Evolutionary conservation across 1,140 invertebrate genomes (phyloP).

Genomic region (Anoplolepis gracilipes): DNA sequence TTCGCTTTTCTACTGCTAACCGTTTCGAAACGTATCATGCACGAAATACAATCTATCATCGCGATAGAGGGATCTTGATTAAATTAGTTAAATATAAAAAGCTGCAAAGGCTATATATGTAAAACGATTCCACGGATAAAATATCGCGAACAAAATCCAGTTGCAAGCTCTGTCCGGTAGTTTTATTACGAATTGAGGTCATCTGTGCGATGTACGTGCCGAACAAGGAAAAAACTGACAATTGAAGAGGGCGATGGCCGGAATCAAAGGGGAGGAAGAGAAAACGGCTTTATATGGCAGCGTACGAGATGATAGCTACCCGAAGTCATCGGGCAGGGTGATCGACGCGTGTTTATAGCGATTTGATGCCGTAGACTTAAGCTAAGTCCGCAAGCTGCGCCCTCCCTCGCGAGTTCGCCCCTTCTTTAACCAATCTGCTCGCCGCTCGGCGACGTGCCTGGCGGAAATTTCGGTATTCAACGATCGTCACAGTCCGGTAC

Average conservation of each 20-base stretch:
- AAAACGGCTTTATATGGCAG: conserved; percentile 32
- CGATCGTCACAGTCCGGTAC: conserved; percentile 79
- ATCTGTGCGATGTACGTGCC: conserved; percentile 12
- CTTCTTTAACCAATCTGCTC: conserved; percentile 63
- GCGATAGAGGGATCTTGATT: neutral
- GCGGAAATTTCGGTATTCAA: conserved; percentile 81
- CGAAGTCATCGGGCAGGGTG: neutral
- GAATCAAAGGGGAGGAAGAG: conserved; percentile 3
- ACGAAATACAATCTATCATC: neutral
- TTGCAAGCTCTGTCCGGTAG: neutral
- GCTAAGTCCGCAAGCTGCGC: neutral
- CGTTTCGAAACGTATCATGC: neutral
- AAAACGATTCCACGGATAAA: neutral
- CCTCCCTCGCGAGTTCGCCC: conserved; percentile 4
- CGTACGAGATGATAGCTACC: conserved; percentile 16
- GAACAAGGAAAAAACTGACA: conserved; percentile 24
- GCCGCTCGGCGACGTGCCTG: conserved; percentile 28
- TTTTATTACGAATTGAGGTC: conserved; percentile 24
- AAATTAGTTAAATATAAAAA: conserved; percentile 2
- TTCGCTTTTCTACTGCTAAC: neutral
- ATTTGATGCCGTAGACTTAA: conserved; percentile 68
- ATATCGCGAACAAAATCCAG: conserved; percentile 4
- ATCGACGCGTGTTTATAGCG: conserved; percentile 75
- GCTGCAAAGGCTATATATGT: neutral
- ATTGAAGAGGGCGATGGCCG: conserved; percentile 33